A percentile compares a stretch with the other conserved stretches of the same genome.
These are phyloP conservation scores for Limnothrissa miodon DNA, from an alignment of 2,113 vertebrate genomes.

Conservation along the genomic window DNA sequence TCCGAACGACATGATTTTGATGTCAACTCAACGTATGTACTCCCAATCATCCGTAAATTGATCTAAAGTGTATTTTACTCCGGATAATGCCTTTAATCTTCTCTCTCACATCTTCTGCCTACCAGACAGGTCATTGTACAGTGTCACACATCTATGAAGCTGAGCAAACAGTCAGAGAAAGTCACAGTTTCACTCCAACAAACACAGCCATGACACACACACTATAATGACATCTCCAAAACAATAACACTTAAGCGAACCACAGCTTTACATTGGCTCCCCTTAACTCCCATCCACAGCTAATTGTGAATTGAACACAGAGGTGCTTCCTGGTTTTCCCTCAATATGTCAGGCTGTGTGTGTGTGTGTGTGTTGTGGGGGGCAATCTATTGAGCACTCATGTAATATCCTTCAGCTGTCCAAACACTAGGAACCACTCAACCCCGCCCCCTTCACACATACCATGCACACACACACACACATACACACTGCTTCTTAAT, in stretches of 20 bases:
- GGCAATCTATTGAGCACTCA: slow-evolving; percentile 59
- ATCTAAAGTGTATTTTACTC: too few relatives aligned
- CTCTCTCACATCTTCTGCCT: not conserved
- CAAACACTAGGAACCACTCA: slow-evolving; percentile 56
- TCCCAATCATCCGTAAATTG: too few relatives aligned
- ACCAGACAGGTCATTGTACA: not conserved
- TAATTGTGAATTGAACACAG: slow-evolving; percentile 62
- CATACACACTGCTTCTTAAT: slow-evolving; percentile 38
- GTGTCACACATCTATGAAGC: slow-evolving; percentile 48
- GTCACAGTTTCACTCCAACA: slow-evolving; percentile 52
- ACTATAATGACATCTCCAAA: slow-evolving; percentile 63
- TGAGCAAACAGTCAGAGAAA: slow-evolving; percentile 49
- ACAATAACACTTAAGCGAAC: slow-evolving; percentile 66
- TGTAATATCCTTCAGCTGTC: slow-evolving; percentile 72
- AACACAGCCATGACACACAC: slow-evolving; percentile 62
- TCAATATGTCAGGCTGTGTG: slow-evolving; percentile 45
- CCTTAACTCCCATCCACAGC: slow-evolving; percentile 52
- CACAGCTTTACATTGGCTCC: slow-evolving; percentile 47
- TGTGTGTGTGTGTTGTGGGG: slow-evolving; percentile 47
- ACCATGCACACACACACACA: too few relatives aligned
- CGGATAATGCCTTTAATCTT: too few relatives aligned
- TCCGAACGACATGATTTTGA: too few relatives aligned
- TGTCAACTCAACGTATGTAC: too few relatives aligned
- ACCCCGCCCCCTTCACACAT: slow-evolving; percentile 10
- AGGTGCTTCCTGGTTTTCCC: slow-evolving; percentile 69